Conservation (phyloP, 2,113 vertebrate species). For the Cottus gobio region DNA sequence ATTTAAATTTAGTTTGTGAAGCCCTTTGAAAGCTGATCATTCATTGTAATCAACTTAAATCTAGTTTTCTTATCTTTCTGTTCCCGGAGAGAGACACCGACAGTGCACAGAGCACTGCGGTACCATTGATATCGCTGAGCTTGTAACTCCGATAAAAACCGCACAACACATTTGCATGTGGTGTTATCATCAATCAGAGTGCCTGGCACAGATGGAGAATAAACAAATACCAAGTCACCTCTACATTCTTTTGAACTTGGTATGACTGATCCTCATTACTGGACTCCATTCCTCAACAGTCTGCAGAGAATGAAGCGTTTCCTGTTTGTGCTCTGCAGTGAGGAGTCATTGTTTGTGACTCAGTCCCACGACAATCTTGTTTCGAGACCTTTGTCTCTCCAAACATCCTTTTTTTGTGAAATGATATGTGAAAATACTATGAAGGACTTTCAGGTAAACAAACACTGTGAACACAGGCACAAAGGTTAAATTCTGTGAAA, state of each 20-base stretch:
- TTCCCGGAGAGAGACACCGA: neutral
- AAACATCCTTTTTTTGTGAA: conserved; percentile 3
- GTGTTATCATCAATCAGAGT: neutral
- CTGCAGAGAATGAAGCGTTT: conserved; percentile 30
- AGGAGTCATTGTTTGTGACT: conserved; percentile 43
- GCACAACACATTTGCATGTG: neutral
- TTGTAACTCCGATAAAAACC: conserved; percentile 5
- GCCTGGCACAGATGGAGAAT: conserved; percentile 10
- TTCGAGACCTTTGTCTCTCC: neutral
- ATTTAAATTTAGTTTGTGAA: neutral
- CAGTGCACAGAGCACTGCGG: neutral
- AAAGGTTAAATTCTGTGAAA: neutral
- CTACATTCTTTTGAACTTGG: conserved; percentile 20
- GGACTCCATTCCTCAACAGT: conserved; percentile 15
- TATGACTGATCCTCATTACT: conserved; percentile 41
- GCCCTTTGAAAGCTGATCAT: neutral
- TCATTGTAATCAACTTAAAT: neutral
- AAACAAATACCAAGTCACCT: conserved; percentile 24
- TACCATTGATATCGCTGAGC: neutral
- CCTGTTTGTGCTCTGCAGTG: conserved; percentile 21
- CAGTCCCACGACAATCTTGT: conserved; percentile 1
- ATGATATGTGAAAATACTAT: neutral
- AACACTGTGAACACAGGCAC: neutral
- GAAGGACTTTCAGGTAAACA: neutral
- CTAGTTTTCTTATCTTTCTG: neutral